Percentiles rank a stretch among this genome's conserved stretches.
These are phyloP conservation scores for Choristoneura rosaceana DNA, from an alignment of 2,888 invertebrate species.

Conservation along the genomic window DNA sequence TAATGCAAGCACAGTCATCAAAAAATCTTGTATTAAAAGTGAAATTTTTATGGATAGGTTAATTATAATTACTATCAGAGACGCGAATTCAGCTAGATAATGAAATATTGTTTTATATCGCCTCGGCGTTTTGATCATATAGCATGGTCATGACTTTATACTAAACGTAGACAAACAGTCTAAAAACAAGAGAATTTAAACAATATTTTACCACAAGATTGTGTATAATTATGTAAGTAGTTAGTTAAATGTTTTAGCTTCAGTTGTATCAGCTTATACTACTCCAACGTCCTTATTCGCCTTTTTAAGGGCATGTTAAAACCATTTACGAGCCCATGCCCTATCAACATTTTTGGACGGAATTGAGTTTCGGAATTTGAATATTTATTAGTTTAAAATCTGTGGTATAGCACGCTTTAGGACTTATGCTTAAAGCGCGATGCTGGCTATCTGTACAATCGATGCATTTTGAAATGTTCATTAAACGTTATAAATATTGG, in stretches of 20 bases:
- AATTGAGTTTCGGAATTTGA: constrained; percentile 59
- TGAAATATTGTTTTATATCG: too few relatives aligned
- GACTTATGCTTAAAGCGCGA: neutral
- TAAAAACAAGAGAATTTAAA: too few relatives aligned
- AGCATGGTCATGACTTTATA: too few relatives aligned
- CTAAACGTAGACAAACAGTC: too few relatives aligned
- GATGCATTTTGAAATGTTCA: constrained; percentile 19
- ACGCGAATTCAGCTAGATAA: too few relatives aligned
- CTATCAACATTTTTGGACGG: constrained; percentile 51
- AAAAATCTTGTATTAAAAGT: too few relatives aligned
- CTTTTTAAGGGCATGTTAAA: constrained; percentile 42
- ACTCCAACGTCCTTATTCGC: constrained; percentile 4
- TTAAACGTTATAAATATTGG: constrained; percentile 9
- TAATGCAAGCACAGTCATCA: too few relatives aligned
- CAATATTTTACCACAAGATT: too few relatives aligned
- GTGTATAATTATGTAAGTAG: too few relatives aligned
- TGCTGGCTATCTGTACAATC: constrained; percentile 3
- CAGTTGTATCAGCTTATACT: constrained; percentile 26
- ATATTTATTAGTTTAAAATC: constrained; percentile 68
- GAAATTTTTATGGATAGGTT: too few relatives aligned
- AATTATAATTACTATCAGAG: too few relatives aligned
- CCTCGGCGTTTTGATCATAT: too few relatives aligned
- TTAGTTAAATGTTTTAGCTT: neutral
- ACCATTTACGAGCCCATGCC: constrained; percentile 47
- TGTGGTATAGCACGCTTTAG: constrained; percentile 29